Conservation (phyloP, 1,140 invertebrate genomes). For the Drosophila ananassae region DNA sequence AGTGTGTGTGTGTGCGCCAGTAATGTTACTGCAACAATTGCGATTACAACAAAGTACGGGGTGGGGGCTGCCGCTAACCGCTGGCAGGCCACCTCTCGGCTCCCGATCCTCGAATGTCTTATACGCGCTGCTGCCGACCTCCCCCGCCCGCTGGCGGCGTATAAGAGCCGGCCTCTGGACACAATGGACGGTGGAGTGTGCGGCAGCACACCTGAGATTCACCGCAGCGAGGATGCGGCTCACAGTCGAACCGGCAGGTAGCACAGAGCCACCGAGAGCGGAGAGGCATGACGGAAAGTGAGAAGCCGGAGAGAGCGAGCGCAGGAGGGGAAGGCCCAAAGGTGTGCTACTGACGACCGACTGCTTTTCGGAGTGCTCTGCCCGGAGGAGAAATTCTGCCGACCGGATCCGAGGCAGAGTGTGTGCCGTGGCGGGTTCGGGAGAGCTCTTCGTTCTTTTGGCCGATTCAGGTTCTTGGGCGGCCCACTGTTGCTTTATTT, state of each 20-base stretch:
- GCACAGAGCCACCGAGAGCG: conserved; percentile 61
- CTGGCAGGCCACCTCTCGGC: not conserved
- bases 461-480: conserved; percentile 66
- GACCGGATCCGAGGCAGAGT: conserved; percentile 18
- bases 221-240: conserved; percentile 18
- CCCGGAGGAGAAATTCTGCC: conserved; percentile 68
- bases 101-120: conserved; percentile 48
- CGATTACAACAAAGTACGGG: conserved; percentile 44
- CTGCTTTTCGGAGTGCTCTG: conserved; percentile 64
- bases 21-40: conserved; percentile 81
- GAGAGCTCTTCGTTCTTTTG: conserved; percentile 36
- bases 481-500: conserved; percentile 79
- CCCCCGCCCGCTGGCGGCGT: no score
- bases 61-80: no score
- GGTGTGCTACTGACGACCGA: conserved; percentile 68
- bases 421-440: conserved; percentile 16
- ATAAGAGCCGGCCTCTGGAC: not conserved
- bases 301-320: conserved; percentile 7
- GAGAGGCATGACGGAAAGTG: not conserved
- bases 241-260: conserved; percentile 58
- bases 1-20: conserved; percentile 55
- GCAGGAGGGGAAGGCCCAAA: conserved; percentile 29
- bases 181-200: conserved; percentile 41
- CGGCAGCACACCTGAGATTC: conserved; percentile 56
- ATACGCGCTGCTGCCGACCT: conserved; percentile 18